Evolutionary conservation across 92 coral and sea anemone species (phyloP).

Genomic region (Zoanthus gigantus): DNA sequence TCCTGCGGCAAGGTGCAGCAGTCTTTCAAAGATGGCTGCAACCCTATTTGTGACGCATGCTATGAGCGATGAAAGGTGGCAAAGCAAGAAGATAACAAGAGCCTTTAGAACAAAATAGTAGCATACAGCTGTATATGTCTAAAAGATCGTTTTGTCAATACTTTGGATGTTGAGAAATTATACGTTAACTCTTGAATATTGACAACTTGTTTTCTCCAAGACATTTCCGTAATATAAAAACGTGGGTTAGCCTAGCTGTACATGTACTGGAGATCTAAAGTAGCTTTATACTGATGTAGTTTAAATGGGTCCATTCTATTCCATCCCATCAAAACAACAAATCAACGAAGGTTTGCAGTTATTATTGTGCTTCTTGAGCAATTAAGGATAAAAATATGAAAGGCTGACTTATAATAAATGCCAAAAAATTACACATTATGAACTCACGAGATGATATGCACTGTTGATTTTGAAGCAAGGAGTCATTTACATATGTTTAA

Average conservation of each 20-base stretch:
- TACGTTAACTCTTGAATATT: constrained; percentile 18
- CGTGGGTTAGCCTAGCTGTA: constrained; percentile 13
- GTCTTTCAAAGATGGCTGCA: constrained; percentile 14
- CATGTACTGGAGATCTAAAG: constrained; percentile 21
- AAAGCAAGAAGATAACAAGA: constrained; percentile 23
- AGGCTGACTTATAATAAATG: constrained; percentile 17
- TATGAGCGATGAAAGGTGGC: constrained; percentile 13
- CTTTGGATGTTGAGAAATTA: constrained; percentile 23
- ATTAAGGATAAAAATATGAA: constrained; percentile 15
- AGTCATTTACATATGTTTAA: constrained; percentile 11
- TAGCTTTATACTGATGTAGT: constrained; percentile 7
- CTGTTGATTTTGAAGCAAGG: constrained; percentile 16
- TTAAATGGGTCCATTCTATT: constrained; percentile 20
- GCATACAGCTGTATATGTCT: constrained; percentile 21
- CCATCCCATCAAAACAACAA: constrained; percentile 18
- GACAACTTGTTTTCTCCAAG: constrained; percentile 22
- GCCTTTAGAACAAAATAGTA: constrained; percentile 9
- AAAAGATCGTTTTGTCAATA: constrained; percentile 19
- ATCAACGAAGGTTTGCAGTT: constrained; percentile 21
- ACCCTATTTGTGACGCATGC: constrained; percentile 45
- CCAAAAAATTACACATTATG: constrained; percentile 2
- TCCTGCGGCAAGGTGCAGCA: constrained; percentile 19
- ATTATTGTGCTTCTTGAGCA: constrained; percentile 9
- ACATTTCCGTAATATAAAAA: constrained; percentile 13
- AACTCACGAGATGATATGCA: constrained; percentile 8